phyloP scores from a whole-genome alignment of 2,113 vertebrate genomes.

The Numida meleagris region DNA sequence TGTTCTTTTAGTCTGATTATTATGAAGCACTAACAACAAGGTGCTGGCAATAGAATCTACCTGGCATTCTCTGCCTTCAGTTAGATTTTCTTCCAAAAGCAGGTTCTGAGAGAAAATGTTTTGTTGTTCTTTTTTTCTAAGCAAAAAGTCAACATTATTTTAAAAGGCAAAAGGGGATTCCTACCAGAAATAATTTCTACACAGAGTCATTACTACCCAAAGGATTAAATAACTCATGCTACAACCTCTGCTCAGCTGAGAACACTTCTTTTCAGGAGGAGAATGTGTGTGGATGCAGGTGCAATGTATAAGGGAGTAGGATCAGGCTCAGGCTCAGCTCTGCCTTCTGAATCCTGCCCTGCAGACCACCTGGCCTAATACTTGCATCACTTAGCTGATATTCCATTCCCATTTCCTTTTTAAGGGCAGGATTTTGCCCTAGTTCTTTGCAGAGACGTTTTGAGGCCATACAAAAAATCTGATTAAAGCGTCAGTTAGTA shows the following conservation, averaged over 20 bases:
- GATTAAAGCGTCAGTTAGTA: background rate
- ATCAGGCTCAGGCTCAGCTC: background rate
- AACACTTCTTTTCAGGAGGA: background rate
- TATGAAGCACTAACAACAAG: background rate
- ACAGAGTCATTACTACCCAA: background rate
- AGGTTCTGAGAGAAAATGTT: background rate
- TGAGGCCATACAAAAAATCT: background rate
- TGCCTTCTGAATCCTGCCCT: background rate
- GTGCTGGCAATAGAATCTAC: background rate
- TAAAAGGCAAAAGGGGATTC: background rate
- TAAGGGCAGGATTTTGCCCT: background rate
- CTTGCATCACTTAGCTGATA: background rate
- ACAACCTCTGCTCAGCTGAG: background rate
- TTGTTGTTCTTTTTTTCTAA: background rate
- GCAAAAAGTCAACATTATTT: background rate
- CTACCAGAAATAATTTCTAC: background rate
- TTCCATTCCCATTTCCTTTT: background rate
- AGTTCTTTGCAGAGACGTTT: background rate
- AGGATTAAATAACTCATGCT: background rate
- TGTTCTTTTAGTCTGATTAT: background rate
- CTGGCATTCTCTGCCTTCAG: background rate
- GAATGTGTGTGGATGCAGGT: rapidly evolving
- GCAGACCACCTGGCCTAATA: background rate
- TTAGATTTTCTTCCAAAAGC: background rate
- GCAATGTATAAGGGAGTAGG: background rate